These are phyloP conservation scores for Gopherus evgoodei DNA, from an alignment of 2,113 vertebrate species.

Conservation along the genomic window DNA sequence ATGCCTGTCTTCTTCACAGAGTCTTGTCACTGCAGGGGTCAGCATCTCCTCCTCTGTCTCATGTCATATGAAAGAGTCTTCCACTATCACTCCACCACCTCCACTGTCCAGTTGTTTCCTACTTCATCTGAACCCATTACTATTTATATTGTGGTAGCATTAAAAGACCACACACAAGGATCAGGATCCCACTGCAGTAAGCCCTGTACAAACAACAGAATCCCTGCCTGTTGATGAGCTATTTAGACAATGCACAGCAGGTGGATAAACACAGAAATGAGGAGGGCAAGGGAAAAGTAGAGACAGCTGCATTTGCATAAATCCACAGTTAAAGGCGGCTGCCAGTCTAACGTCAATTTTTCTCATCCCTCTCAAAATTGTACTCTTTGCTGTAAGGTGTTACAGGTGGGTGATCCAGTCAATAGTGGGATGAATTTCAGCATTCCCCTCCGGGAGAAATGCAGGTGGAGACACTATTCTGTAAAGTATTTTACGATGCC, in stretches of 20 bases:
- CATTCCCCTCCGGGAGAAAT: no score
- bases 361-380: neutral
- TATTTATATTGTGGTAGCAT: neutral
- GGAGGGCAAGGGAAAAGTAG: neutral
- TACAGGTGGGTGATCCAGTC: no score
- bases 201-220: neutral
- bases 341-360: neutral
- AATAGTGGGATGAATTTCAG: no score
- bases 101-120: neutral
- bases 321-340: neutral
- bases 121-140: neutral
- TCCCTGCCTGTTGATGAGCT: accelerated
- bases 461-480: neutral
- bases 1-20: neutral
- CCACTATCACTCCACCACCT: neutral
- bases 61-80: accelerated
- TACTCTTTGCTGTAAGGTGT: neutral
- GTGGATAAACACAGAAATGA: neutral
- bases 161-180: neutral
- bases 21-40: neutral
- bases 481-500: neutral
- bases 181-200: neutral
- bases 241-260: neutral
- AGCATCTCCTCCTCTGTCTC: neutral
- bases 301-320: neutral